These are phyloP conservation scores for Tanytarsus gracilentus DNA, from an alignment of 2,888 invertebrate genomes.

Conservation along the genomic window DNA sequence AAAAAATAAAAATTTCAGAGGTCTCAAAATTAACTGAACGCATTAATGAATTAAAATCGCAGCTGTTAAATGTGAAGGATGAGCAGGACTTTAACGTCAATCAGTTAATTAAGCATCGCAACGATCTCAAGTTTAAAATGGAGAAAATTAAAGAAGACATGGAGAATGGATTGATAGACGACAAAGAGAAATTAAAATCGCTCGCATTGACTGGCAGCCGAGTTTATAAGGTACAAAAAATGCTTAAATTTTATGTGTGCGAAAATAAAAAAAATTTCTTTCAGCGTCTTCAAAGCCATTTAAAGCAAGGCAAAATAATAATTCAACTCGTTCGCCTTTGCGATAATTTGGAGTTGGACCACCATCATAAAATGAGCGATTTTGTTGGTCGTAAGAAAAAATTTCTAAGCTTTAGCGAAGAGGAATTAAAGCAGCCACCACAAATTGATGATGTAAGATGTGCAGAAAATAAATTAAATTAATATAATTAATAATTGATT, in stretches of 20 bases:
- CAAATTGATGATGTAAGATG: slow-evolving; percentile 31
- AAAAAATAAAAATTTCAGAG: slow-evolving; percentile 33
- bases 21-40: slow-evolving; percentile 39
- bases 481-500: slow-evolving; percentile 3
- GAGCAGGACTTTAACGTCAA: slow-evolving; percentile 44
- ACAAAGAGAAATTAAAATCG: slow-evolving; percentile 48
- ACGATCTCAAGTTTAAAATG: slow-evolving; percentile 45
- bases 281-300: slow-evolving; percentile 48
- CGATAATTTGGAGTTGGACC: slow-evolving; percentile 54
- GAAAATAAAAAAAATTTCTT: slow-evolving; percentile 28
- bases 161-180: slow-evolving; percentile 45
- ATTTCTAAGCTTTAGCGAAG: slow-evolving; percentile 35
- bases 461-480: slow-evolving; percentile 28
- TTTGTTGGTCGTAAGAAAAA: slow-evolving; percentile 35
- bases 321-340: slow-evolving; percentile 54
- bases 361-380: slow-evolving; percentile 47
- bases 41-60: slow-evolving; percentile 42
- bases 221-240: slow-evolving; percentile 49
- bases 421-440: slow-evolving; percentile 39
- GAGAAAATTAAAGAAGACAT: slow-evolving; percentile 48
- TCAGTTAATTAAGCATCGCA: slow-evolving; percentile 45
- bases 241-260: slow-evolving; percentile 29
- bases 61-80: slow-evolving; percentile 45
- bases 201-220: slow-evolving; percentile 55
- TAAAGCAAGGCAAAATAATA: slow-evolving; percentile 52